Percentiles rank a stretch among this genome's conserved stretches.
Evolutionary conservation across 2,888 invertebrate genomes (phyloP).

Genomic region (Calephelis perditalis): DNA sequence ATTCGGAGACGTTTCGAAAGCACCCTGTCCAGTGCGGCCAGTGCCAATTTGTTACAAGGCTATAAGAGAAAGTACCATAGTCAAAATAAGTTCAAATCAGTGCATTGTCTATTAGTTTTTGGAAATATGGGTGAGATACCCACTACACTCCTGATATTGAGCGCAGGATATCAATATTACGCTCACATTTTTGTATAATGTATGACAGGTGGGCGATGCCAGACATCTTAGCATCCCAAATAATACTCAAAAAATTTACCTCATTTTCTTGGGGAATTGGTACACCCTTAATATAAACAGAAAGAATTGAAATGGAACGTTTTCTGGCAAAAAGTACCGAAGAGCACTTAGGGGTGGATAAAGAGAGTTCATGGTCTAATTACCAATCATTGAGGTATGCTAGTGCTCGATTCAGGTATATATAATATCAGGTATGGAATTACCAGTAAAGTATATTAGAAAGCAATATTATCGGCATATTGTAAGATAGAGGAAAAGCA

Average conservation of each 20-base stretch:
- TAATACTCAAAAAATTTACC: background rate
- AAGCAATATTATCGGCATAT: constrained; percentile 7
- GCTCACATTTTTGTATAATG: background rate
- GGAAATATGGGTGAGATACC: too few relatives aligned
- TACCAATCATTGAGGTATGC: background rate
- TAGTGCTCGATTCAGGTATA: background rate
- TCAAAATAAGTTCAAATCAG: too few relatives aligned
- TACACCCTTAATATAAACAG: background rate
- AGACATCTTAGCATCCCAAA: background rate
- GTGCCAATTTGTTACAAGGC: background rate
- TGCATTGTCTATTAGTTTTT: too few relatives aligned
- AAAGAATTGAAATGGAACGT: background rate
- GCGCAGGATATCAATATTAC: background rate
- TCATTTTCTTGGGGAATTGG: background rate
- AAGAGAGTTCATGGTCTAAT: background rate
- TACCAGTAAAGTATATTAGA: background rate
- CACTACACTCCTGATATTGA: too few relatives aligned
- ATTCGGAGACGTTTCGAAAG: background rate
- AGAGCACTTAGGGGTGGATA: background rate
- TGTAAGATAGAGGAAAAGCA: background rate
- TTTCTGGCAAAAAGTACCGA: background rate
- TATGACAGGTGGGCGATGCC: background rate
- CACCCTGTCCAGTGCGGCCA: background rate
- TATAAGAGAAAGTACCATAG: background rate
- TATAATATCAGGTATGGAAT: background rate